Base-by-base conservation (phyloP, 2,113 vertebrate genomes). In the Trematocara zebra region DNA sequence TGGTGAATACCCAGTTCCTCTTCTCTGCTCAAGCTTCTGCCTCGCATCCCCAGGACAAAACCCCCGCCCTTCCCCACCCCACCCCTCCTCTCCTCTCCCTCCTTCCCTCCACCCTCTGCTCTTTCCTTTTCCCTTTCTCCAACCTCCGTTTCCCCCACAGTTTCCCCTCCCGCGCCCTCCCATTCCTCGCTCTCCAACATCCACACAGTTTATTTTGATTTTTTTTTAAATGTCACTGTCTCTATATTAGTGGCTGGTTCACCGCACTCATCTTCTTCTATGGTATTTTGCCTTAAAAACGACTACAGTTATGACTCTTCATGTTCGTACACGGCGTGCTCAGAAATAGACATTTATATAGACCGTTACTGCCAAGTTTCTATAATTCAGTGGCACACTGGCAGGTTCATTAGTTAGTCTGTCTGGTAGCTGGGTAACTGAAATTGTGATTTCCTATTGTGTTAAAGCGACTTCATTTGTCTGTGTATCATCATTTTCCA, bases 201-300 rank as follows among this genome's bases (percentile, higher is more conserved):
- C 74, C 80, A 88, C 67, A 69, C 69, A 85, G 40, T 82, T 84
- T 88, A 88, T 91, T 93, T 88, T 88, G 76, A 85, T 80, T 74
- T 23, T 89, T 85, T 74, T 78, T 54, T 82, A 93, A 94, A 95
- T 93, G 91, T 93, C 94, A 95, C 53, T 26, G 79, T 89, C 84
- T 93, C 91, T 88, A 42, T 88, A 83, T 92, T 83, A 93, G 89
- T 78, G 64, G 42, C 54, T 79, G 85, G 26, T 83, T 88, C 89
- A 86, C 84, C 82, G 83, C 86, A 87, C 83, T 88, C 40, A 4
- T 84, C 53, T 86, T 86, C 84, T 82, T 88, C 69, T 35, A 7
- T 57, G 72, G 35, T 85, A 42, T 91, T 90, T 40, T 72, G 26
- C 15, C 69, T 57, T 78, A 59, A 54, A 69, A 47, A 5, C 54